Conservation (phyloP, 2,113 vertebrate species). For the Rhabdomys dilectus region DNA sequence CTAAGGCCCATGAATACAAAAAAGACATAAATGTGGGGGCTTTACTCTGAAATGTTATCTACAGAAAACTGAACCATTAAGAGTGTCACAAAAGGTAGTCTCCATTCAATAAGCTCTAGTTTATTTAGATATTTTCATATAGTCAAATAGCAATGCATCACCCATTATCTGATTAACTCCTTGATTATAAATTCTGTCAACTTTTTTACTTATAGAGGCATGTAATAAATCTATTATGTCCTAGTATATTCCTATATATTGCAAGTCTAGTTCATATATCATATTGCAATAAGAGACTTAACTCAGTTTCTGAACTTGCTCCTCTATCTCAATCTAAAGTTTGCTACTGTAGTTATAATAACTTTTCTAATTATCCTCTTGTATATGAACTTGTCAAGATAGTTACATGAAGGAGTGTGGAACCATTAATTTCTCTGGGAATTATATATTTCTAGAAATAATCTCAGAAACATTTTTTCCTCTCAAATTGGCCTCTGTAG, state of each 20-base stretch:
- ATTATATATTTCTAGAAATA: conserved; percentile 25
- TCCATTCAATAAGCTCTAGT: neutral
- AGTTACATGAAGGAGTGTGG: neutral
- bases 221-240: neutral
- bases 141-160: neutral
- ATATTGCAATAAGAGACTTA: neutral
- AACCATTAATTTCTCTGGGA: conserved; percentile 16
- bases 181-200: conserved; percentile 11
- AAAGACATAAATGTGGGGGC: neutral
- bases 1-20: neutral
- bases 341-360: neutral
- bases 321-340: conserved; percentile 2
- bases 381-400: neutral
- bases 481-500: neutral
- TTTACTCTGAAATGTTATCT: neutral
- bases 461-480: neutral
- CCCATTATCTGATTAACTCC: neutral
- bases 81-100: neutral
- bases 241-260: neutral
- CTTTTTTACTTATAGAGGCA: neutral
- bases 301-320: neutral
- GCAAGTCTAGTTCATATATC: neutral
- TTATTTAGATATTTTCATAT: conserved; percentile 22
- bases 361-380: neutral
- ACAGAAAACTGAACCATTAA: neutral